Base-by-base conservation (phyloP, 2,113 vertebrate species). In the Lanius collurio region DNA sequence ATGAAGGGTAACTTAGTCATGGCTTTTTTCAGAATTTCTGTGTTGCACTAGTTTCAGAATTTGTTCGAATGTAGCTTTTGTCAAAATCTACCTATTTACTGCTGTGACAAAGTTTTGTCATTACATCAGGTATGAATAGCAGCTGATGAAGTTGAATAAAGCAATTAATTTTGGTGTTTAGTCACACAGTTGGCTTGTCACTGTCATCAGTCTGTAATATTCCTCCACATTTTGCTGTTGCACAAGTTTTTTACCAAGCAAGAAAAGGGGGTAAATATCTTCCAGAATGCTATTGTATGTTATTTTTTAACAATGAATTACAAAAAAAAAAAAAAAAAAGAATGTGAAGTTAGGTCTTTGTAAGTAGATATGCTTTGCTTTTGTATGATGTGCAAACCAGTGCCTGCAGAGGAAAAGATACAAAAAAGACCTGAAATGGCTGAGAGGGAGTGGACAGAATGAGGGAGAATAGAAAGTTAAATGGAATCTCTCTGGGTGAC, bases 371-470 rank as follows among this genome's bases (percentile, higher is more conserved):
- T 12, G 2, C 37, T 64, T 83, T 87, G 16, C 64, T 65, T 84
- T 30, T 87, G 42, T 7, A 33, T 0, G 0, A 16, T 31, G 16
- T 73, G 30, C 86, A 71, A 86, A 71, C 3, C 3, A 22, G 6
- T 49, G 22, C 37, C 28, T 90, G 57, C 28, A 73, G 33, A 46
- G 17, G 30, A 19, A 22, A 49, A 78, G 17, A 42, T 84, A 28
- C 9, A 22, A 62, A 55, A 69, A 16, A 57, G 4, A 46, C 18
- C 6, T 60, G 44, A 74, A 87, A 31, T 65, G 11, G 37, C 10
- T 62, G 28, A 70, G 9, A 3, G 4, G 3, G 1, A 42, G 20
- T 26, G 23, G 9, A 9, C 0, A 2, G 44, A 63, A 62, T 26
- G 8, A 59, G 17, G 22, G 33, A 15, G 26, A 37, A 4, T 59